Evolutionary conservation across 1,140 invertebrate genomes (phyloP).

Genomic region (Akabosia matsudoensis): DNA sequence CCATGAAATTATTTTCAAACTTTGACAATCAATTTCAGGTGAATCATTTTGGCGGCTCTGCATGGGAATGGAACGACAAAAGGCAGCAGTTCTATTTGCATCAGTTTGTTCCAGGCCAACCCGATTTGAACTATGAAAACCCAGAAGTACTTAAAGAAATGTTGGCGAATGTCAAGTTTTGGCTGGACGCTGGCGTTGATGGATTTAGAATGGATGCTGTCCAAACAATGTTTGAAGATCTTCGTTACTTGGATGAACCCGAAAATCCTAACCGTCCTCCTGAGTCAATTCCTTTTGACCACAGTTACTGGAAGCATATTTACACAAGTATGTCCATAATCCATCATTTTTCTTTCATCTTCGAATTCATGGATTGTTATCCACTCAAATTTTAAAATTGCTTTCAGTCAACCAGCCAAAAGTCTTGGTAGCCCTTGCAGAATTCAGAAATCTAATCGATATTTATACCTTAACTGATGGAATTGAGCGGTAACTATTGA

Average conservation of each 20-base stretch:
- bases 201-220: slow-evolving; percentile 71
- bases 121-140: slow-evolving; percentile 71
- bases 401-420: slow-evolving; percentile 9
- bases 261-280: slow-evolving; percentile 30
- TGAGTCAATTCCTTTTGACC: slow-evolving; percentile 54
- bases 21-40: slow-evolving; percentile 51
- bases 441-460: slow-evolving; percentile 3
- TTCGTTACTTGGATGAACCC: slow-evolving; percentile 58
- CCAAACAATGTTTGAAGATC: slow-evolving; percentile 61
- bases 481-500: background rate
- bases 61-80: slow-evolving; percentile 66
- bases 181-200: slow-evolving; percentile 70
- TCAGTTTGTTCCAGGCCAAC: slow-evolving; percentile 66
- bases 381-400: no score
- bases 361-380: no score
- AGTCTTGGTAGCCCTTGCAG: background rate
- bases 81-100: slow-evolving; percentile 72
- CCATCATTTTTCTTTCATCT: background rate
- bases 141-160: slow-evolving; percentile 61
- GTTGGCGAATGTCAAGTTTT: slow-evolving; percentile 63
- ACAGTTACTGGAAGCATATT: slow-evolving; percentile 49
- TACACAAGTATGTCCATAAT: slow-evolving; percentile 50
- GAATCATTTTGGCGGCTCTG: slow-evolving; percentile 64
- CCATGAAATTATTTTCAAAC: background rate
- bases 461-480: background rate